A percentile compares a stretch with the other conserved stretches of the same genome.
Conservation (phyloP, 2,797 vertebrate species). For the Phalloptychus januarius region DNA sequence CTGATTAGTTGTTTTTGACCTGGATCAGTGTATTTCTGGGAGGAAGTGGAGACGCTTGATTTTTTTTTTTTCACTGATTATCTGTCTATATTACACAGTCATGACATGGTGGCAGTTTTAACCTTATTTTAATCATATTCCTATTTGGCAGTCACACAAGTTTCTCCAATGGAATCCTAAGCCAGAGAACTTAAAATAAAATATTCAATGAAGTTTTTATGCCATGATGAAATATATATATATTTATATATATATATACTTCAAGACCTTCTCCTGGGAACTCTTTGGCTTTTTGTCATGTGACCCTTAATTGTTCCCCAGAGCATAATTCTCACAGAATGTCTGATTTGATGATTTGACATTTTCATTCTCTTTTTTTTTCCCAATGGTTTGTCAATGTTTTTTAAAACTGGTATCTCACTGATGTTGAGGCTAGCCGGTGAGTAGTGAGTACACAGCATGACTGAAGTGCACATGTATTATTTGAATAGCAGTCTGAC, state of each 20-base stretch:
- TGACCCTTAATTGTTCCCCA: background rate
- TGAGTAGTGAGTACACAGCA: conserved; percentile 86
- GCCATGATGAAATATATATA: too few species aligned
- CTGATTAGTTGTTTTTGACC: too few species aligned
- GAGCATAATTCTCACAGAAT: background rate
- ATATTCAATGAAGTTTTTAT: too few species aligned
- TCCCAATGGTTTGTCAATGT: conserved; percentile 22
- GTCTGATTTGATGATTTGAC: conserved; percentile 27
- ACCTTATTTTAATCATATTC: too few species aligned
- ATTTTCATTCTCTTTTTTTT: conserved; percentile 27
- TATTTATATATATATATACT: too few species aligned
- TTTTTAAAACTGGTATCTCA: conserved; percentile 50
- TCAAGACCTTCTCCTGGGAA: background rate
- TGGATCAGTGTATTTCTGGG: too few species aligned
- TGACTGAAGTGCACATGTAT: conserved; percentile 59
- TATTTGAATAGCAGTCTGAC: conserved; percentile 33
- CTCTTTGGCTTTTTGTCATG: background rate
- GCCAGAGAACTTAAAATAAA: too few species aligned
- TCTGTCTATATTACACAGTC: too few species aligned
- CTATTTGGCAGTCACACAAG: background rate
- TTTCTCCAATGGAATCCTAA: background rate
- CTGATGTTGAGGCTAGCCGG: conserved; percentile 77
- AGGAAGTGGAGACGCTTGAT: too few species aligned
- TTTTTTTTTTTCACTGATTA: too few species aligned
- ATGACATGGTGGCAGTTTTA: too few species aligned